Base-by-base conservation (phyloP, 2,888 invertebrate genomes). In the Cataglyphis livida region DNA sequence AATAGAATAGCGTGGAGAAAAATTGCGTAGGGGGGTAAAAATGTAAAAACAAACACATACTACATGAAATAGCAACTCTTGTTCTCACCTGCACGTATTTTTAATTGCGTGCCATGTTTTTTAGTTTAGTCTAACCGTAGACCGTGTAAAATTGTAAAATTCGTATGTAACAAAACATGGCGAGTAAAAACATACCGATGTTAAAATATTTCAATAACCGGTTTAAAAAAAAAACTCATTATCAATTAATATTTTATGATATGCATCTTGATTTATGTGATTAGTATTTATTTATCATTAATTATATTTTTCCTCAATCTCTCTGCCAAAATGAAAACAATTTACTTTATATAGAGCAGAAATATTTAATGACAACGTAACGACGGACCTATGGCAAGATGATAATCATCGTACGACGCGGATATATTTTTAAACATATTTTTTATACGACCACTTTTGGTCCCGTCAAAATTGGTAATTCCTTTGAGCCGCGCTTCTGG, bases 381-480 rank as follows among this genome's bases (percentile, higher is more conserved):
- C 65, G 41, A 65, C 18, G 38, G 3, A 51, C 32, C 9, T 65
- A 32, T 75, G 25, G n/a, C 28, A 25, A 59, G 25, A 70, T 59
- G 44, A 28, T 66, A 35, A 38, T 25, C 25, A 74, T 74, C n/a
- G 38, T n/a, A 61, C 41, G 48, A 25, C 54, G 48, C 35, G 51
- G 68, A 66, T 82, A 87, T 84, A 88, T 89, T 89, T 88, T 88
- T 89, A 87, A 87, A 92, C 87, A 86, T 91, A 90, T 90, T 90
- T 91, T 91, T 90, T 89, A 90, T 86, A 87, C 86, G 87, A 85
- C 83, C 92, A 92, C 92, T 93, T 92, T 91, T 87, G 84, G 85
- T 86, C 82, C 85, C 84, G 90, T 90, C 88, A 89, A 92, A 93
- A 93, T 93, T 93, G 91, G 92, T 92, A 91, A 93, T 94, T 93